Evolutionary conservation across 53 echinoderm and acorn worm species (phyloP).

Genomic region (Glandiceps talaboti): DNA sequence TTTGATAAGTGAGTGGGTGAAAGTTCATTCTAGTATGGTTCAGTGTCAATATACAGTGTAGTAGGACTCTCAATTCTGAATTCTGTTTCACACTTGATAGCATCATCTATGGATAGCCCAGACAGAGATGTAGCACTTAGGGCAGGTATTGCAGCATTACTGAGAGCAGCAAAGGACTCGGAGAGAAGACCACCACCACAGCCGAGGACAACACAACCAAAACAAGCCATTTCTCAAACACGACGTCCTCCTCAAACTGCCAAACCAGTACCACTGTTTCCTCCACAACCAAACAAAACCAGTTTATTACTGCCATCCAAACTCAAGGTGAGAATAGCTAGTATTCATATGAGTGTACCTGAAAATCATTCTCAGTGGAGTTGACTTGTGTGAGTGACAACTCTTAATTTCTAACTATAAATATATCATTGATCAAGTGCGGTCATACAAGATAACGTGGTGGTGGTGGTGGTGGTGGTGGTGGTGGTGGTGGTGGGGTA

Average conservation of each 20-base stretch:
- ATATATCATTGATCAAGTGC: too few species aligned
- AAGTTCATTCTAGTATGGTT: too few species aligned
- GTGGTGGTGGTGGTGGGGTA: too few species aligned
- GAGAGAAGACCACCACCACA: not conserved
- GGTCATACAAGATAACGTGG: too few species aligned
- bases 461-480: too few species aligned
- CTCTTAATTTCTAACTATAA: too few species aligned
- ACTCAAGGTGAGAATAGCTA: constrained; percentile 29
- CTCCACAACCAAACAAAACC: constrained; percentile 9
- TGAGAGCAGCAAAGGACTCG: constrained; percentile 29
- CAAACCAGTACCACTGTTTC: not conserved
- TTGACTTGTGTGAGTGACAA: too few species aligned
- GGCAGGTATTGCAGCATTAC: constrained; percentile 65
- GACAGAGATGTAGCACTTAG: constrained; percentile 64
- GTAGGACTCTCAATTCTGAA: not conserved
- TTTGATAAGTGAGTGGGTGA: too few species aligned
- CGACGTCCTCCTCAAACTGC: constrained; percentile 9
- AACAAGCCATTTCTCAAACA: constrained; percentile 4
- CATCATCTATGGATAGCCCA: constrained; percentile 36
- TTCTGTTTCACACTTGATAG: constrained; percentile 7
- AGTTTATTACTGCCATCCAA: constrained; percentile 58
- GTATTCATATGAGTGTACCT: too few species aligned
- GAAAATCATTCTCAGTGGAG: too few species aligned
- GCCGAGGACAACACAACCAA: constrained; percentile 10
- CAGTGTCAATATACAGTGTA: too few species aligned